Percentiles rank a stretch among this genome's conserved stretches.
These are phyloP conservation scores for Centropus unirufus DNA, from an alignment of 2,113 vertebrate genomes.

Conservation along the genomic window DNA sequence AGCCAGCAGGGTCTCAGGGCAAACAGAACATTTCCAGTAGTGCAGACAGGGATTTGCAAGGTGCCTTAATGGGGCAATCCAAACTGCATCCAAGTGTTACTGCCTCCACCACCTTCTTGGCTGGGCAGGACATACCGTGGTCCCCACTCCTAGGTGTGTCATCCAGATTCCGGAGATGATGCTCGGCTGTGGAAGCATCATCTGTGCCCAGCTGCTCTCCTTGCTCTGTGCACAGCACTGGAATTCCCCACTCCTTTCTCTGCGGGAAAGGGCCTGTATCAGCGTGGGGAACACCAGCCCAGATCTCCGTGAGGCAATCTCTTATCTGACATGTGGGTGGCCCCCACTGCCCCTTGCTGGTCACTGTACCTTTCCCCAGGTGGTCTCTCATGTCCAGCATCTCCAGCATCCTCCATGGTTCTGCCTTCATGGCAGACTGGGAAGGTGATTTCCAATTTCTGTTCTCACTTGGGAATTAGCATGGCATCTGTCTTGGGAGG, in stretches of 20 bases:
- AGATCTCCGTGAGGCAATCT: background rate
- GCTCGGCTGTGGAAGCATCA: background rate
- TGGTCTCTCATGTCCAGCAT: background rate
- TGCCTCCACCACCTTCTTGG: background rate
- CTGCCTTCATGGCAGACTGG: background rate
- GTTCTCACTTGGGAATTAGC: background rate
- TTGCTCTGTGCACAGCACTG: background rate
- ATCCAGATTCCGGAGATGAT: background rate
- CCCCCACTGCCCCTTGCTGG: rapidly evolving
- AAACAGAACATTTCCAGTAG: background rate
- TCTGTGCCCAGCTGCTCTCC: rapidly evolving
- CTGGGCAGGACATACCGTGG: background rate
- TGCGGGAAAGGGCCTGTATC: background rate
- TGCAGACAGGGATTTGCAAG: background rate
- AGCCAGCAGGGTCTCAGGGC: background rate
- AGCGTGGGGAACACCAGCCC: background rate
- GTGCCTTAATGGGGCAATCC: background rate
- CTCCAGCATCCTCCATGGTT: background rate
- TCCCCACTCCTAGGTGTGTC: background rate
- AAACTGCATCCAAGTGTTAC: background rate
- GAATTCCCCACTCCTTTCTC: background rate
- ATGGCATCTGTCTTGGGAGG: background rate
- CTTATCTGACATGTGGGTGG: rapidly evolving
- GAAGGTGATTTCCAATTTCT: background rate
- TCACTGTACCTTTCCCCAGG: rapidly evolving